Percentiles rank a stretch among this genome's conserved stretches.
Evolutionary conservation across 1,140 invertebrate genomes (phyloP).

Genomic region (Bombus waltoni): DNA sequence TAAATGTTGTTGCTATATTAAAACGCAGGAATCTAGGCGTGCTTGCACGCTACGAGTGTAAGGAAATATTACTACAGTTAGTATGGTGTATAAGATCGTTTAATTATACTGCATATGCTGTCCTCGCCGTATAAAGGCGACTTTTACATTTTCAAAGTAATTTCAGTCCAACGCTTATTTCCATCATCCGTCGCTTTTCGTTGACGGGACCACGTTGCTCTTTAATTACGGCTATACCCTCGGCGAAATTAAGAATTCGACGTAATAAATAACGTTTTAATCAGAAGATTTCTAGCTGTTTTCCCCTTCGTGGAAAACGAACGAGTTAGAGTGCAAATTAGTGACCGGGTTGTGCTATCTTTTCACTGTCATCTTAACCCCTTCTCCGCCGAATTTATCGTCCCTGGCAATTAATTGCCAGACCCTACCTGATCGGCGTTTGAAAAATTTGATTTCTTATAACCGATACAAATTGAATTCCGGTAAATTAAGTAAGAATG

Average conservation of each 20-base stretch:
- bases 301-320: constrained; percentile 11
- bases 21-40: constrained; percentile 48
- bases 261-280: constrained; percentile 76
- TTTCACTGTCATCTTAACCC: constrained; percentile 68
- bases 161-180: constrained; percentile 39
- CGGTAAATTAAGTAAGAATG: constrained; percentile 31
- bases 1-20: constrained; percentile 70
- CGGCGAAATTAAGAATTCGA: constrained; percentile 71
- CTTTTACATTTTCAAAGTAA: constrained; percentile 36
- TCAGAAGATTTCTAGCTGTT: constrained; percentile 66
- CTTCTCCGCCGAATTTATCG: constrained; percentile 62
- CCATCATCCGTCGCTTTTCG: constrained; percentile 38
- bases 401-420: constrained; percentile 57
- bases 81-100: constrained; percentile 27
- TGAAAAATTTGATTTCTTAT: constrained; percentile 38
- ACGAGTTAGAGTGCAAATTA: constrained; percentile 63
- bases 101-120: constrained; percentile 27
- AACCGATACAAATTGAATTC: neutral
- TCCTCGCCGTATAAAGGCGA: neutral
- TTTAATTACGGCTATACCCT: constrained; percentile 68
- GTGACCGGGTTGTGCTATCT: constrained; percentile 62
- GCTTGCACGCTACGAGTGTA: too few relatives aligned
- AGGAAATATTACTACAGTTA: constrained; percentile 39
- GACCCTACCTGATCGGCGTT: constrained; percentile 31
- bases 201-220: constrained; percentile 19